phyloP scores from a whole-genome alignment of 2,113 vertebrate genomes.

The Periophthalmodon schlosseri region DNA sequence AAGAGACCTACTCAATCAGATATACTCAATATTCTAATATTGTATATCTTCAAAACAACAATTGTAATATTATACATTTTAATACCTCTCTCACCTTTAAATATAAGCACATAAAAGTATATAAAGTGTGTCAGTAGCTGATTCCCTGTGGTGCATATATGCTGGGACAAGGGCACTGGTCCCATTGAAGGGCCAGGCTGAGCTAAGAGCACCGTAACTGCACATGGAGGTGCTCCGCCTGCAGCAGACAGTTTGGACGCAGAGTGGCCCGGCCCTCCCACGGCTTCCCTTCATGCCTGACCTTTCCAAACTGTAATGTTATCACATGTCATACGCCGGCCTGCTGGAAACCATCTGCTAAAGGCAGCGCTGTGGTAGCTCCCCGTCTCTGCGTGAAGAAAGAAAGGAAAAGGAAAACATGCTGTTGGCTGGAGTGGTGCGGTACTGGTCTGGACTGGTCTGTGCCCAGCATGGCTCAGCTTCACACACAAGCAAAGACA shows the following conservation, averaged over 20 bases:
- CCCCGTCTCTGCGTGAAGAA: constrained; percentile 39
- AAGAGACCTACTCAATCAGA: too few species aligned
- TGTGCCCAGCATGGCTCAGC: constrained; percentile 41
- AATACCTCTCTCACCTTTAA: too few species aligned
- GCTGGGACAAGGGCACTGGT: neutral
- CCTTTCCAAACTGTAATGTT: constrained; percentile 77
- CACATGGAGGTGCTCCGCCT: neutral
- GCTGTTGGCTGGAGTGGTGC: constrained; percentile 31
- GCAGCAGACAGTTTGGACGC: constrained; percentile 18
- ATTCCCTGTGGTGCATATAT: neutral
- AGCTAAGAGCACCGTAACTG: constrained; percentile 4
- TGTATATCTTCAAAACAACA: too few species aligned
- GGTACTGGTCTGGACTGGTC: constrained; percentile 54
- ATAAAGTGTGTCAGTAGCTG: neutral
- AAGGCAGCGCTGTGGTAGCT: constrained; percentile 54
- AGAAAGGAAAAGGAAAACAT: constrained; percentile 2
- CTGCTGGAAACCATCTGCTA: constrained; percentile 79
- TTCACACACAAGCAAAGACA: constrained; percentile 28
- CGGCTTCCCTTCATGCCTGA: constrained; percentile 68
- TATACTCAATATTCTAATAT: too few species aligned
- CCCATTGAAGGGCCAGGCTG: neutral
- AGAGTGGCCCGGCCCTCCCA: constrained; percentile 34
- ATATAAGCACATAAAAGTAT: neutral
- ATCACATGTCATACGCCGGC: constrained; percentile 73
- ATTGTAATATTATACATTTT: too few species aligned